Conservation (phyloP, 2,797 vertebrate genomes). For the Crenichthys baileyi region DNA sequence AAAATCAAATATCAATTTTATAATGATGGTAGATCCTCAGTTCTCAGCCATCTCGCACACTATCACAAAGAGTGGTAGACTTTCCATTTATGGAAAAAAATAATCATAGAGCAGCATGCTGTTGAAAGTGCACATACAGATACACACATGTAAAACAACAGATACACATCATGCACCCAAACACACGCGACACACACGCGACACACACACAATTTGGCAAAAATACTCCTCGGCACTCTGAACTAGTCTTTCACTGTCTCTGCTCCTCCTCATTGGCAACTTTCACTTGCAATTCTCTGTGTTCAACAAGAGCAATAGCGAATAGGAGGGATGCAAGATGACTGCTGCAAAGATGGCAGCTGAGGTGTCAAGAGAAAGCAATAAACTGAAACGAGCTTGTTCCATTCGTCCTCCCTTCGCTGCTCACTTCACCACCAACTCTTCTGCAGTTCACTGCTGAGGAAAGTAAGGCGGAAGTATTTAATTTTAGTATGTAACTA, state of each 20-base stretch:
- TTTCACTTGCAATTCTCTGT: constrained; percentile 35
- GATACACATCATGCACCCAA: constrained; percentile 69
- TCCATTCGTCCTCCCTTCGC: constrained; percentile 17
- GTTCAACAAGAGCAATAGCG: constrained; percentile 34
- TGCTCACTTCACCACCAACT: constrained; percentile 40
- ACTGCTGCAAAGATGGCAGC: constrained; percentile 34
- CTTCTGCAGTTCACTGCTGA: constrained; percentile 60
- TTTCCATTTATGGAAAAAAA: constrained; percentile 67
- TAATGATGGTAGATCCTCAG: constrained; percentile 3
- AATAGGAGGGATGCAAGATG: constrained; percentile 45
- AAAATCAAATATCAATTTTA: constrained; percentile 31
- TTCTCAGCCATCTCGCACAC: constrained; percentile 46
- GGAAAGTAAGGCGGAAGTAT: constrained; percentile 91
- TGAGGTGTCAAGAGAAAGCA: constrained; percentile 49
- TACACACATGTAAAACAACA: constrained; percentile 74
- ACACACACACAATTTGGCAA: constrained; percentile 87
- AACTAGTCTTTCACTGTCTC: constrained; percentile 33
- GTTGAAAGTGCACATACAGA: constrained; percentile 81
- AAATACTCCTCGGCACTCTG: constrained; percentile 77
- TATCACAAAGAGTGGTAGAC: constrained; percentile 78
- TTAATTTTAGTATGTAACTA: constrained; percentile 81
- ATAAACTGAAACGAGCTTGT: constrained; percentile 42
- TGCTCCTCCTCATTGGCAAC: constrained; percentile 35
- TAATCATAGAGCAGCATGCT: constrained; percentile 94
- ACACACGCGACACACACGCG: constrained; percentile 65